Evolutionary conservation across 1,140 invertebrate species (phyloP), one percentile per base, ranked within the genome.

Genomic region (Asbolus verrucosus): DNA sequence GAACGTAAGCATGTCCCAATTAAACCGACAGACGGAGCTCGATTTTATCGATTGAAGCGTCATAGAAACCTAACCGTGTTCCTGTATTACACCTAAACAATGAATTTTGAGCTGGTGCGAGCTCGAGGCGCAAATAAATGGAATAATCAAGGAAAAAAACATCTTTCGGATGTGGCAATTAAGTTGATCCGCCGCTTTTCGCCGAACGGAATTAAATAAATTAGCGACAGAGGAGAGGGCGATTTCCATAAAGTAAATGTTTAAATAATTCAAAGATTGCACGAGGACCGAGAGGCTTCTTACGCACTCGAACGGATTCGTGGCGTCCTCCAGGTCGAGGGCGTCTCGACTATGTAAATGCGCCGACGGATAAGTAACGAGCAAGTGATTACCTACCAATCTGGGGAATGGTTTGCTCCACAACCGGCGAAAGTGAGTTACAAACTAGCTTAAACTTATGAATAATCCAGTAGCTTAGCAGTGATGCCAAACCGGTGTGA

Each of bases 361-460:
- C 65, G 67, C 36, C 46, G 66, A 62, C 65, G 73, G 78, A 76
- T 77, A 76, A 80, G 76, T 80, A 79, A 80, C 73, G 79, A 79
- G 77, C 73, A 77, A 80, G 77, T 79, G 79, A 79, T 80, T 80
- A 80, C 78, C 77, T 73, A 77, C 75, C 78, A 78, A 77, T 79
- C 75, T 76, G 67, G 68, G 63, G 70, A 77, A 79, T 80, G 75
- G 76, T 74, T 66, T 73, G 74, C 72, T 67, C 68, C 67, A 75
- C 71, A 70, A 73, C 74, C 65, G 67, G 67, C 54, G 74, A 76
- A 78, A 78, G 74, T 76, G 77, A 76, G 75, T 77, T 78, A 73
- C 74, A 73, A 76, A 76, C 73, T 75, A 76, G 74, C 75, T 78
- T 73, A 78, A 78, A 78, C 72, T 78, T 73, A 77, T 78, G 76